Percentiles rank a stretch among this genome's conserved stretches.
These are phyloP conservation scores for Rhopalosiphum nymphaeae DNA, from an alignment of 2,888 invertebrate species.

Conservation along the genomic window DNA sequence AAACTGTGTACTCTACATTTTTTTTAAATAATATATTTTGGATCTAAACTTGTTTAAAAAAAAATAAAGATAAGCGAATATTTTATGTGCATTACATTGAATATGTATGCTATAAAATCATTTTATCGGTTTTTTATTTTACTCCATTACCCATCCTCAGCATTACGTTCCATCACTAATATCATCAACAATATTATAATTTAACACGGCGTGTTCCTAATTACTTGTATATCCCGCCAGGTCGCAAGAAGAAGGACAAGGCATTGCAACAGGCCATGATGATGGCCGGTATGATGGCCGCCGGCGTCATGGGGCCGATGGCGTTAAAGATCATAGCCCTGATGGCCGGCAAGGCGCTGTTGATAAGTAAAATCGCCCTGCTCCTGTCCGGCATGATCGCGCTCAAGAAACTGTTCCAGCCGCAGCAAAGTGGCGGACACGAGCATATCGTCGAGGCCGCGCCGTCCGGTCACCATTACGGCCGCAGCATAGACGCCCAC, in stretches of 20 bases:
- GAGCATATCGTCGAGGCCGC: slow-evolving; percentile 16
- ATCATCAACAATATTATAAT: neutral
- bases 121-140: too few relatives aligned
- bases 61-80: too few relatives aligned
- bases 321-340: slow-evolving; percentile 27
- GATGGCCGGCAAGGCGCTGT: slow-evolving; percentile 59
- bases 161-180: too few relatives aligned
- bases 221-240: neutral
- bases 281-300: slow-evolving; percentile 58
- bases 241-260: slow-evolving; percentile 64
- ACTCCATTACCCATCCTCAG: too few relatives aligned
- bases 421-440: neutral
- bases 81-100: too few relatives aligned
- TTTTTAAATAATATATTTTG: too few relatives aligned
- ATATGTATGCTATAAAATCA: too few relatives aligned
- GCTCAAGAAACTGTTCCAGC: slow-evolving; percentile 59
- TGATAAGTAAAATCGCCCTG: slow-evolving; percentile 63
- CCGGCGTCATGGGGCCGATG: slow-evolving; percentile 49
- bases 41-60: too few relatives aligned
- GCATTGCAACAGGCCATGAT: slow-evolving; percentile 37
- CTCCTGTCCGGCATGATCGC: slow-evolving; percentile 43
- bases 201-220: neutral
- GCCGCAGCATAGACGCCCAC: slow-evolving; percentile 40
- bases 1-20: too few relatives aligned
- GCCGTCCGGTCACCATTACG: slow-evolving; percentile 45